These are phyloP conservation scores for Amphilophus citrinellus DNA, from an alignment of 2,113 vertebrate species.

Conservation along the genomic window DNA sequence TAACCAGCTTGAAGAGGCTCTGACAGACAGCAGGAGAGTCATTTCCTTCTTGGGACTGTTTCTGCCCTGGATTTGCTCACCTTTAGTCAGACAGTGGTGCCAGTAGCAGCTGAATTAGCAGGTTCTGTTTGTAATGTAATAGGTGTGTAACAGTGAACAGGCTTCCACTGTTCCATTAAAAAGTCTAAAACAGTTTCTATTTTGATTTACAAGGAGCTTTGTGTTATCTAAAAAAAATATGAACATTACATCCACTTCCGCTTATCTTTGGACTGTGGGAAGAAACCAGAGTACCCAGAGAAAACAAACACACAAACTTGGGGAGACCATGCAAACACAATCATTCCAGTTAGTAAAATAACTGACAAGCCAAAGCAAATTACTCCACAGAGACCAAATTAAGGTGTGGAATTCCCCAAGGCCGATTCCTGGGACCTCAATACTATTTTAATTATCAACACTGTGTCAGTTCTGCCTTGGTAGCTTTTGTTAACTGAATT, in stretches of 20 bases:
- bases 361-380: background rate
- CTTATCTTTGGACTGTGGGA: too few species aligned
- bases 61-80: background rate
- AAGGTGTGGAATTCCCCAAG: background rate
- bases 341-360: background rate
- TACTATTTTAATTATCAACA: background rate
- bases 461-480: background rate
- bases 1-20: background rate
- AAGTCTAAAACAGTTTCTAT: background rate
- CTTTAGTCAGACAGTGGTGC: background rate
- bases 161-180: background rate
- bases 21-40: background rate
- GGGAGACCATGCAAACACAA: too few species aligned
- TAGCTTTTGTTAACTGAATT: background rate
- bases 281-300: too few species aligned
- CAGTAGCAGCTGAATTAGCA: background rate
- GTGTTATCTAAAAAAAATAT: background rate
- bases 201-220: background rate
- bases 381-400: background rate
- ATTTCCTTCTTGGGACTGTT: background rate
- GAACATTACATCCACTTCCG: too few species aligned
- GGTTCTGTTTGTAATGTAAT: background rate
- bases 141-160: background rate
- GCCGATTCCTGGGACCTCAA: background rate
- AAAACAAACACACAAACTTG: too few species aligned